These are phyloP conservation scores for Emydocephalus ijimae DNA, from an alignment of 2,113 vertebrate genomes.

Conservation along the genomic window DNA sequence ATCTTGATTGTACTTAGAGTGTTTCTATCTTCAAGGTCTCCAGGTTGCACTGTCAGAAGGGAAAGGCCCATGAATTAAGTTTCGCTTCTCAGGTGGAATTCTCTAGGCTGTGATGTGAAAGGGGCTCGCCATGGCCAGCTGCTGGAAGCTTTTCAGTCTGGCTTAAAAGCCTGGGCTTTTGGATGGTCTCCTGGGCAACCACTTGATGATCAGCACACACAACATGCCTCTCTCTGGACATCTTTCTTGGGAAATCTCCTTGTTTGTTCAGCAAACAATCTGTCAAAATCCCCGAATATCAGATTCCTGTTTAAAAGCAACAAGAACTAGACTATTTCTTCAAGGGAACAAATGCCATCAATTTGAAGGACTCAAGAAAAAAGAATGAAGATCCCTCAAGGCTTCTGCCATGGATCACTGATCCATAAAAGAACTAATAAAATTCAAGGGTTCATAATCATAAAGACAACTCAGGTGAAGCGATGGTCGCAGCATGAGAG, in stretches of 20 bases:
- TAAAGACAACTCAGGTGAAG: background rate
- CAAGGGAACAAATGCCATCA: background rate
- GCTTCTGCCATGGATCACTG: background rate
- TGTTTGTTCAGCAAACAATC: background rate
- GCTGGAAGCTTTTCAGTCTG: background rate
- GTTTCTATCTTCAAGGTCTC: background rate
- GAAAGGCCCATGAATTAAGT: background rate
- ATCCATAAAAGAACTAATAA: background rate
- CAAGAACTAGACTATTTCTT: background rate
- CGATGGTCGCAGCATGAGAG: background rate
- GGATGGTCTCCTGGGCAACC: background rate
- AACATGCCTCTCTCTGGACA: background rate
- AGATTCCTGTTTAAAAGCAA: background rate
- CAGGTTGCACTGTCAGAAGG: background rate
- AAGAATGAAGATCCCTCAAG: background rate
- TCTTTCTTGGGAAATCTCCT: background rate
- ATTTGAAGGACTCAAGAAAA: background rate
- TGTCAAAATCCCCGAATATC: background rate
- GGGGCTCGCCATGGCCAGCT: background rate
- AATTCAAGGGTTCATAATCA: background rate
- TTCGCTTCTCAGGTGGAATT: background rate
- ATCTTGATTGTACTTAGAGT: background rate
- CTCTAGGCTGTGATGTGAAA: background rate
- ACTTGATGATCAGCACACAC: background rate
- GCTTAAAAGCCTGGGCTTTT: background rate